A percentile compares a stretch with the other conserved stretches of the same genome.
phyloP scores from a whole-genome alignment of 2,888 invertebrate species.

The Parnassius smintheus region DNA sequence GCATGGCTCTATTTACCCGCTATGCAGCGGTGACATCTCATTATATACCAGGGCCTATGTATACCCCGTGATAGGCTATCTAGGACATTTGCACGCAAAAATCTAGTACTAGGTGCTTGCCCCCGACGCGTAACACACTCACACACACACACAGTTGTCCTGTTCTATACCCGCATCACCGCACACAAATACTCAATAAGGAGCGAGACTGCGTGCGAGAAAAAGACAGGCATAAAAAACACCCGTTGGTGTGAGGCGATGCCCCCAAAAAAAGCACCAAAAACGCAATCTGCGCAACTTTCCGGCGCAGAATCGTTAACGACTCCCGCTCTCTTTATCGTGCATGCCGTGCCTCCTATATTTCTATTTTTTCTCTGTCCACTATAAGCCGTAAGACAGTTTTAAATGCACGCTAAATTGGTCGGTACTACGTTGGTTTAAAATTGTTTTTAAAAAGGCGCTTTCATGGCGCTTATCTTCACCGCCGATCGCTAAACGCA shows the following conservation, averaged over 20 bases:
- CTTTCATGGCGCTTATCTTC: conserved; percentile 53
- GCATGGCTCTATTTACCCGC: conserved; percentile 66
- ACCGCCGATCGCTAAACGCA: conserved; percentile 63
- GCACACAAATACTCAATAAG: conserved; percentile 44
- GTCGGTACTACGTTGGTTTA: conserved; percentile 27
- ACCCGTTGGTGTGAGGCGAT: conserved; percentile 77
- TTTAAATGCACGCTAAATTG: conserved; percentile 38
- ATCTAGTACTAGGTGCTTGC: conserved; percentile 76
- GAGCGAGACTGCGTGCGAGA: conserved; percentile 71
- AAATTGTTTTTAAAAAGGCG: conserved; percentile 35
- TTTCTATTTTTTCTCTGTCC: conserved; percentile 79
- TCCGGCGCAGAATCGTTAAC: conserved; percentile 82
- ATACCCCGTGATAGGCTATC: conserved; percentile 59
- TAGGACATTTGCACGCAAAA: conserved; percentile 78
- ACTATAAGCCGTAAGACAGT: conserved; percentile 74
- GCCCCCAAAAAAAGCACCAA: conserved; percentile 82
- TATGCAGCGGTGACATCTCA: conserved; percentile 73
- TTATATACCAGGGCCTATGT: conserved; percentile 65
- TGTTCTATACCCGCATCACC: conserved; percentile 38
- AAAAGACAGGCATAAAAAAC: conserved; percentile 78
- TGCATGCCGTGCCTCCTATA: conserved; percentile 78
- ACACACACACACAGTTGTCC: conserved; percentile 37
- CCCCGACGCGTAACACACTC: conserved; percentile 47
- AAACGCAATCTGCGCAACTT: conserved; percentile 82
- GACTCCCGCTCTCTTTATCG: conserved; percentile 81